phyloP scores from a whole-genome alignment of 2,113 vertebrate species.

The Forbesichthys agassizii region DNA sequence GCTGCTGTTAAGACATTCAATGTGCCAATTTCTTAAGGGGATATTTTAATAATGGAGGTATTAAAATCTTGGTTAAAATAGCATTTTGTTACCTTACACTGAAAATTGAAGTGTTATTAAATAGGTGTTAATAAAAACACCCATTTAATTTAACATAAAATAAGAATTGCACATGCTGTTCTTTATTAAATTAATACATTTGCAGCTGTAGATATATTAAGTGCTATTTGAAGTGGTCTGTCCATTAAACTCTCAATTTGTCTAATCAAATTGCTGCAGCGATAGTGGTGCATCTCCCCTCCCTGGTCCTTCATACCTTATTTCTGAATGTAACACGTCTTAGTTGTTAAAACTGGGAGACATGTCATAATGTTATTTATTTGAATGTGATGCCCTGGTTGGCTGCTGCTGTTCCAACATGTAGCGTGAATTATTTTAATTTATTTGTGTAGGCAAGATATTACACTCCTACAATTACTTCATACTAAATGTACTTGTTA shows the following conservation, averaged over 20 bases:
- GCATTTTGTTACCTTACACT: no score
- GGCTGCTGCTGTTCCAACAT: slow-evolving; percentile 43
- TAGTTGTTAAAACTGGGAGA: slow-evolving; percentile 51
- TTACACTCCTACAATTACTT: slow-evolving; percentile 24
- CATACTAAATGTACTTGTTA: slow-evolving; percentile 28
- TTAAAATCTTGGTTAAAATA: not conserved
- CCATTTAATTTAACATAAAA: no score
- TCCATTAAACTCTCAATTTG: no score
- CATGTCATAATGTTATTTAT: slow-evolving; percentile 69
- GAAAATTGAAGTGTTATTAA: no score
- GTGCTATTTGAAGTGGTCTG: no score
- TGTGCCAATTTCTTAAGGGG: no score
- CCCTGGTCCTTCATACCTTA: slow-evolving; percentile 53
- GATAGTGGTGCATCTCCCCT: not conserved
- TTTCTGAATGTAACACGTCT: slow-evolving; percentile 67
- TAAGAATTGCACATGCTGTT: not conserved
- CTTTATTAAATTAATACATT: slow-evolving; percentile 7
- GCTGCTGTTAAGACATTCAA: no score
- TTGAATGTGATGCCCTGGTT: slow-evolving; percentile 75
- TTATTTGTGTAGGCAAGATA: slow-evolving; percentile 55
- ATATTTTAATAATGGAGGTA: no score
- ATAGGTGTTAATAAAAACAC: no score
- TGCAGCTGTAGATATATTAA: not conserved
- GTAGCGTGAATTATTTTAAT: slow-evolving; percentile 49
- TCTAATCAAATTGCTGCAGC: no score